A percentile compares a stretch with the other conserved stretches of the same genome.
These are phyloP conservation scores for Tachyglossus aculeatus DNA, from an alignment of 2,797 vertebrate species.

Conservation along the genomic window DNA sequence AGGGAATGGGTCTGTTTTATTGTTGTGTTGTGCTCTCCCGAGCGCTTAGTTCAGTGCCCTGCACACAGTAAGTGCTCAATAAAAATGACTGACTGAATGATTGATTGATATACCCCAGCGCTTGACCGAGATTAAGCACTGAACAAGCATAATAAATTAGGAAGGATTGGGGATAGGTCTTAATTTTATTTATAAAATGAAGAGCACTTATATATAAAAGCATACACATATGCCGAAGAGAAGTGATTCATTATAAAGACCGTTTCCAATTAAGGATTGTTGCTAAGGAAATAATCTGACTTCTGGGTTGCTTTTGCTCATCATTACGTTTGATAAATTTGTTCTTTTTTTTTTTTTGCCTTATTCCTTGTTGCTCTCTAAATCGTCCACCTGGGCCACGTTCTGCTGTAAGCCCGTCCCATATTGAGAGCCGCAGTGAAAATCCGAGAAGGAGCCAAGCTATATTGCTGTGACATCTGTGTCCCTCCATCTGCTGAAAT, in stretches of 20 bases:
- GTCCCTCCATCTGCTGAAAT: constrained; percentile 71
- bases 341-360: constrained; percentile 11
- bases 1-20: too few species aligned
- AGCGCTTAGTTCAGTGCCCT: too few species aligned
- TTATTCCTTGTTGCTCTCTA: constrained; percentile 11
- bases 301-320: constrained; percentile 17
- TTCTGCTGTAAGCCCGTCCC: constrained; percentile 56
- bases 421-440: constrained; percentile 60
- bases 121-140: too few species aligned
- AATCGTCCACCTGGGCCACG: constrained; percentile 60
- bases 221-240: too few species aligned
- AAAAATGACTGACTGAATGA: too few species aligned
- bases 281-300: constrained; percentile 3
- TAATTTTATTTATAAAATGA: too few species aligned
- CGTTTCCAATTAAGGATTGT: constrained; percentile 3
- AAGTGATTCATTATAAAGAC: constrained; percentile 13
- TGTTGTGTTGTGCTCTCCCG: too few species aligned
- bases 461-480: constrained; percentile 74
- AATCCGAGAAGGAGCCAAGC: constrained; percentile 65
- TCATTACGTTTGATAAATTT: constrained; percentile 33
- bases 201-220: neutral
- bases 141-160: too few species aligned
- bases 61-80: too few species aligned
- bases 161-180: too few species aligned
- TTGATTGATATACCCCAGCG: too few species aligned